These are phyloP conservation scores for Catharus ustulatus DNA, from an alignment of 2,797 vertebrate species.

Conservation along the genomic window DNA sequence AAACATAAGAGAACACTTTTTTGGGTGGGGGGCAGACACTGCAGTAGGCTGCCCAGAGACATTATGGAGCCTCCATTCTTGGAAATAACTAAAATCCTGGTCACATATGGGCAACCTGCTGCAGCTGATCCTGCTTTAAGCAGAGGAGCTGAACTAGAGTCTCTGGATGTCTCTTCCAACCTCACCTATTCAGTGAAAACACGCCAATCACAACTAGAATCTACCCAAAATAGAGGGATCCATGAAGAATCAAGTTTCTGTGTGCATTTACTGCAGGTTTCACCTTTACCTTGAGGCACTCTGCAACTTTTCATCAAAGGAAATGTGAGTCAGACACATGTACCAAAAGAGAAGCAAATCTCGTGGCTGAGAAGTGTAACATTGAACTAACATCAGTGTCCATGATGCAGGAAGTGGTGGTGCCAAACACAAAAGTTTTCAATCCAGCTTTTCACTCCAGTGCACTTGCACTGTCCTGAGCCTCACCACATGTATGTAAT, in stretches of 20 bases:
- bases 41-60: not conserved
- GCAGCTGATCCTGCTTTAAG: not conserved
- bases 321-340: not conserved
- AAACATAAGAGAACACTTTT: not conserved
- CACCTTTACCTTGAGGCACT: conserved; percentile 6
- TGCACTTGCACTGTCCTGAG: not conserved
- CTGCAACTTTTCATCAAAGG: conserved; percentile 16
- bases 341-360: not conserved
- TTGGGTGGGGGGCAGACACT: not conserved
- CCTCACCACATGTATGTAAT: not conserved
- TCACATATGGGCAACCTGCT: not conserved
- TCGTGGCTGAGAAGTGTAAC: not conserved
- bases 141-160: not conserved
- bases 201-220: not conserved
- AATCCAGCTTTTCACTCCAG: conserved; percentile 25
- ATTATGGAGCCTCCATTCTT: not conserved
- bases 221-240: conserved; percentile 23
- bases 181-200: not conserved
- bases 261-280: not conserved
- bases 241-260: not conserved
- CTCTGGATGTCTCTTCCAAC: not conserved
- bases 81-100: not conserved
- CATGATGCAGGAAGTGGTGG: not conserved
- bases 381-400: not conserved
- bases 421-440: conserved; percentile 5